Conservation (phyloP, 2,888 invertebrate genomes). For the Schizaphis graminum region DNA sequence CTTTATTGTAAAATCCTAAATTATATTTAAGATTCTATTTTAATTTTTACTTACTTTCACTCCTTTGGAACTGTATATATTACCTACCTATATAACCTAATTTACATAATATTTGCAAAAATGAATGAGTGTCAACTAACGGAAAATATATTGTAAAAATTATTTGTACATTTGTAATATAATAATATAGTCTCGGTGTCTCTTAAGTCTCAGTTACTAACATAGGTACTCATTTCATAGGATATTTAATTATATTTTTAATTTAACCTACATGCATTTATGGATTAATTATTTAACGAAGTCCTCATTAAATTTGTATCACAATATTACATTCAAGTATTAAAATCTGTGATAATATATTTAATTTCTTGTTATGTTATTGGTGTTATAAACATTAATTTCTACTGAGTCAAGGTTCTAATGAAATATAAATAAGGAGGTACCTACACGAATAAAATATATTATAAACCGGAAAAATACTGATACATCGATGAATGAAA, state of each 20-base stretch:
- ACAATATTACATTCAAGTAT: neutral
- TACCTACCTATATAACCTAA: constrained; percentile 9
- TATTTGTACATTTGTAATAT: neutral
- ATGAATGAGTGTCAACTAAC: constrained; percentile 7
- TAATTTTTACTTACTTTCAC: constrained; percentile 24
- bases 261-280: neutral
- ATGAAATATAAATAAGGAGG: neutral
- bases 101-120: constrained; percentile 22
- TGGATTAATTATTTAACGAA: neutral
- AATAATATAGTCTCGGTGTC: neutral
- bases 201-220: neutral
- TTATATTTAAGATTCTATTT: neutral
- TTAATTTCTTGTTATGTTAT: neutral
- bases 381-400: neutral
- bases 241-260: neutral
- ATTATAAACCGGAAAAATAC: constrained; percentile 16
- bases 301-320: neutral
- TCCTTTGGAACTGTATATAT: neutral
- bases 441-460: neutral
- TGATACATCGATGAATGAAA: neutral
- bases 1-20: neutral
- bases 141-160: neutral
- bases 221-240: neutral
- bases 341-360: neutral
- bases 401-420: neutral